Percentiles rank a stretch among this genome's conserved stretches.
phyloP scores from a whole-genome alignment of 1,140 invertebrate genomes.

The Drosophila auraria region DNA sequence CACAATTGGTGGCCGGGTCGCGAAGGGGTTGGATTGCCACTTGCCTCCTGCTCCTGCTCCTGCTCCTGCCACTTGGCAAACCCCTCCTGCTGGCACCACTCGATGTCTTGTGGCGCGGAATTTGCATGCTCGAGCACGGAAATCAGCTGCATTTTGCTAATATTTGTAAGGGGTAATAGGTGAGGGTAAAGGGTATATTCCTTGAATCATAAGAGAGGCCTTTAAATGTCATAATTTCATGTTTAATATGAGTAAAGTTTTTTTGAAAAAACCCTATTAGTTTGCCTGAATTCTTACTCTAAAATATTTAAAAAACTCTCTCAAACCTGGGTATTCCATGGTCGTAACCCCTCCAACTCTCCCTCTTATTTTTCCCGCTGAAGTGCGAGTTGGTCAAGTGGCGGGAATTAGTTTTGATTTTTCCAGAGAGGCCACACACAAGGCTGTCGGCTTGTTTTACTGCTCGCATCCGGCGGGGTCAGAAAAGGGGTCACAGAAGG shows the following conservation, averaged over 20 bases:
- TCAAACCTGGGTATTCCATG: neutral
- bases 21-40: slow-evolving; percentile 16
- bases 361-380: slow-evolving; percentile 1
- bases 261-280: no score
- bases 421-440: slow-evolving; percentile 28
- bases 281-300: neutral
- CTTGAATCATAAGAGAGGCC: no score
- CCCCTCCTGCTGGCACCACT: slow-evolving; percentile 30
- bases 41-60: neutral
- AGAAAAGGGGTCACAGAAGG: neutral
- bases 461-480: slow-evolving; percentile 68
- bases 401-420: slow-evolving; percentile 57
- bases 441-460: slow-evolving; percentile 77
- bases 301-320: neutral
- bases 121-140: slow-evolving; percentile 45
- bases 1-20: slow-evolving; percentile 69
- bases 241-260: no score
- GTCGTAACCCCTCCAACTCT: neutral
- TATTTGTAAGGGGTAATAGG: slow-evolving; percentile 4
- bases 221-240: no score
- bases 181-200: neutral
- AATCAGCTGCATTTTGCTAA: slow-evolving; percentile 55
- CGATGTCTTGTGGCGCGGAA: slow-evolving; percentile 44
- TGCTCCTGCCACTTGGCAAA: neutral
- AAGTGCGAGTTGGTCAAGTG: slow-evolving; percentile 47